phyloP scores from a whole-genome alignment of 35 echinoderm and acorn worm species.

The Hemicentrotus pulcherrimus region DNA sequence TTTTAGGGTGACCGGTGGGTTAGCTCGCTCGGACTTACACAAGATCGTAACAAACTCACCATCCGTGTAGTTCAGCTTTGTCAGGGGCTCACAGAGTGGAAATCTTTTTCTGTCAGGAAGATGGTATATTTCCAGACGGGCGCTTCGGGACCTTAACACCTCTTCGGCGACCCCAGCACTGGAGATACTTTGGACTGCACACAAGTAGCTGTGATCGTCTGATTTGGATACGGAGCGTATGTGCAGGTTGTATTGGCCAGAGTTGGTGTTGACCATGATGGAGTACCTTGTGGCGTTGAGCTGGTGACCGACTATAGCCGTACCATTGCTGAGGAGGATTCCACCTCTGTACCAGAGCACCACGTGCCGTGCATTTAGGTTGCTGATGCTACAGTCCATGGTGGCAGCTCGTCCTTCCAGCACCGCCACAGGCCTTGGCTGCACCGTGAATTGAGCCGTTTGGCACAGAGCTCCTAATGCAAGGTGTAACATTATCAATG shows the following conservation, averaged over 20 bases:
- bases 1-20: slow-evolving; percentile 74
- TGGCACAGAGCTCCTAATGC: neutral
- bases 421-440: slow-evolving; percentile 41
- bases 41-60: slow-evolving; percentile 63
- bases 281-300: neutral
- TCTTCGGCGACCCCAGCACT: neutral
- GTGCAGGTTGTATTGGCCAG: slow-evolving; percentile 76
- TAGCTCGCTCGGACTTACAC: slow-evolving; percentile 76
- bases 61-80: slow-evolving; percentile 54
- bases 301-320: slow-evolving; percentile 1
- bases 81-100: slow-evolving; percentile 65
- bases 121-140: slow-evolving; percentile 75
- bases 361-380: slow-evolving; percentile 39
- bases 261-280: slow-evolving; percentile 45
- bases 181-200: slow-evolving; percentile 48
- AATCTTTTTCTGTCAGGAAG: slow-evolving; percentile 57
- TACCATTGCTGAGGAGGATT: slow-evolving; percentile 39
- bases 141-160: slow-evolving; percentile 51
- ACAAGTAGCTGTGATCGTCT: slow-evolving; percentile 71
- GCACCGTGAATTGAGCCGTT: neutral
- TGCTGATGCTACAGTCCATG: slow-evolving; percentile 54
- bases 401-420: slow-evolving; percentile 58
- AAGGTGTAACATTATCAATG: slow-evolving; percentile 29
- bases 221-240: slow-evolving; percentile 66
- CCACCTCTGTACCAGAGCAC: slow-evolving; percentile 66